Percentiles rank a stretch among this genome's conserved stretches.
These are phyloP conservation scores for Eonycteris spelaea DNA, from an alignment of 2,113 vertebrate genomes.

Conservation along the genomic window DNA sequence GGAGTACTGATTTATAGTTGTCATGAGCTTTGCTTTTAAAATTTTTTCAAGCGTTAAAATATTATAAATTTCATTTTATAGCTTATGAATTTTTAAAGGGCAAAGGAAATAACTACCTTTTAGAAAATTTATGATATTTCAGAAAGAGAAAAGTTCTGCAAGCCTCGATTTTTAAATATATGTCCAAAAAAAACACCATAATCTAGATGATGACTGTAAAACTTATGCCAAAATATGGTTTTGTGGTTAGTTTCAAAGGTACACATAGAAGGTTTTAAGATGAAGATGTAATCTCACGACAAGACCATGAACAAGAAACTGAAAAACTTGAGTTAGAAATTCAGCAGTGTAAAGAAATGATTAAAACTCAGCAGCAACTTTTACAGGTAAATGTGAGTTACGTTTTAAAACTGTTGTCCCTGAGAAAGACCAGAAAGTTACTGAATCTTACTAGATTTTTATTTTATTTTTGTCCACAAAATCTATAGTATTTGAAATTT, in stretches of 20 bases:
- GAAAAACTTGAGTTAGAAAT: slow-evolving; percentile 92
- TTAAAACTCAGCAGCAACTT: slow-evolving; percentile 94
- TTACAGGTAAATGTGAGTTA: slow-evolving; percentile 86
- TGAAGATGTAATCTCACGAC: slow-evolving; percentile 88
- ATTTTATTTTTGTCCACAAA: neutral
- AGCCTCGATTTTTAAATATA: slow-evolving; percentile 22
- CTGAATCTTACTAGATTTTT: neutral
- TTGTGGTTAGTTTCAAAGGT: slow-evolving; percentile 85
- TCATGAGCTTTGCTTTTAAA: neutral
- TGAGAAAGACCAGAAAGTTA: neutral
- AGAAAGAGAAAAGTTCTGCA: neutral
- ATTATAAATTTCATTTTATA: slow-evolving; percentile 5
- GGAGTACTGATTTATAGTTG: neutral
- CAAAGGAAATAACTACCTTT: slow-evolving; percentile 1
- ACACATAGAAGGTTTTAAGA: slow-evolving; percentile 81
- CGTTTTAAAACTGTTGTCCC: neutral
- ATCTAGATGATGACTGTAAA: neutral
- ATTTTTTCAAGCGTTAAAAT: neutral
- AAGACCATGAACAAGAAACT: slow-evolving; percentile 92
- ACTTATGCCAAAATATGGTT: neutral
- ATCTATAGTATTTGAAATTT: neutral
- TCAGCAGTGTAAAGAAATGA: slow-evolving; percentile 96
- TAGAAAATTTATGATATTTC: neutral
- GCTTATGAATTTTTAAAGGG: slow-evolving; percentile 14
- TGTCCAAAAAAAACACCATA: neutral